Evolutionary conservation across 2,888 invertebrate species (phyloP).

Genomic region (Chrysodeixis includens): DNA sequence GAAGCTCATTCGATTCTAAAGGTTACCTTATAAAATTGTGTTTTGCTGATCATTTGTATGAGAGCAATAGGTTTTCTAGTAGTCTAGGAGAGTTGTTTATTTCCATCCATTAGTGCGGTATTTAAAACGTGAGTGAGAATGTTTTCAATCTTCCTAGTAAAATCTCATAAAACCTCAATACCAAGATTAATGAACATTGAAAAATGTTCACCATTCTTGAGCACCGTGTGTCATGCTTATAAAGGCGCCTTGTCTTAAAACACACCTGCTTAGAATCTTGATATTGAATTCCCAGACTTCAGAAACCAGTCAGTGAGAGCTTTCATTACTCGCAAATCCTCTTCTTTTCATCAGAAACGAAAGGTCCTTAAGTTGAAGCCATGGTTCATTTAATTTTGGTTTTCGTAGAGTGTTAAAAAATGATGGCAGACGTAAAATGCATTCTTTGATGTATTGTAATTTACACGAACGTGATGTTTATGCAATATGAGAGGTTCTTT

Average conservation of each 20-base stretch:
- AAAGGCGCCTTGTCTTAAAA: constrained; percentile 81
- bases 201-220: constrained; percentile 32
- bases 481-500: constrained; percentile 52
- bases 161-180: too few species aligned
- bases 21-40: too few species aligned
- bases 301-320: constrained; percentile 75
- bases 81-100: too few species aligned
- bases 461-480: constrained; percentile 58
- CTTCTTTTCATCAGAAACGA: constrained; percentile 57
- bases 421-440: constrained; percentile 63
- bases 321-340: constrained; percentile 67
- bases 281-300: constrained; percentile 81
- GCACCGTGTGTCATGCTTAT: constrained; percentile 65
- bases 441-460: constrained; percentile 62
- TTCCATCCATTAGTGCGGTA: too few species aligned
- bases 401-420: constrained; percentile 68
- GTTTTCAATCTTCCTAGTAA: too few species aligned
- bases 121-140: too few species aligned
- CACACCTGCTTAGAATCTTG: constrained; percentile 87
- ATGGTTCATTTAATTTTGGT: constrained; percentile 66
- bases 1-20: too few species aligned
- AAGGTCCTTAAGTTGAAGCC: constrained; percentile 55
- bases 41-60: too few species aligned
- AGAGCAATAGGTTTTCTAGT: too few species aligned
- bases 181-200: neutral